phyloP scores from a whole-genome alignment of 1,140 invertebrate genomes.

The Achatina immaculata region DNA sequence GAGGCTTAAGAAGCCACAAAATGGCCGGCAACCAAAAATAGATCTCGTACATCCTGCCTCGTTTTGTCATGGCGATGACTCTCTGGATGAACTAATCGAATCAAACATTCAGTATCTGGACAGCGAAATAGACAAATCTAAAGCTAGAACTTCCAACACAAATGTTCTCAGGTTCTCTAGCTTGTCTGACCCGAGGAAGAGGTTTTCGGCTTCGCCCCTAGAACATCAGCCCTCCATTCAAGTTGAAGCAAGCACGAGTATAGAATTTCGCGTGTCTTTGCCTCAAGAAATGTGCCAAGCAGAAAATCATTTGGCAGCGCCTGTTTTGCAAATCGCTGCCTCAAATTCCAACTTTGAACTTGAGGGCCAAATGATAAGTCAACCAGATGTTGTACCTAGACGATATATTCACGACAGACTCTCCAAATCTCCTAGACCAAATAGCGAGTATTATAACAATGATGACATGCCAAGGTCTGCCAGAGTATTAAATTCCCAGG shows the following conservation, averaged over 20 bases:
- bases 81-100: slow-evolving; percentile 63
- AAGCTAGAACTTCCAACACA: neutral
- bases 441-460: slow-evolving; percentile 42
- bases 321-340: neutral
- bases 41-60: slow-evolving; percentile 3
- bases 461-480: slow-evolving; percentile 61
- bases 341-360: neutral
- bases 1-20: slow-evolving; percentile 15
- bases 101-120: slow-evolving; percentile 65
- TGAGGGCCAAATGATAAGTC: neutral
- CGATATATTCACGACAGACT: slow-evolving; percentile 27
- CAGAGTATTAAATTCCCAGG: slow-evolving; percentile 50
- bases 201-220: neutral
- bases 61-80: slow-evolving; percentile 57
- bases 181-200: slow-evolving; percentile 37
- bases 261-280: slow-evolving; percentile 40
- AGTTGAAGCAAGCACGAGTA: slow-evolving; percentile 1
- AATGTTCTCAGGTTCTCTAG: slow-evolving; percentile 39
- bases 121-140: slow-evolving; percentile 50
- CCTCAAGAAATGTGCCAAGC: neutral
- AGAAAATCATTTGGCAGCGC: neutral
- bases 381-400: slow-evolving; percentile 22
- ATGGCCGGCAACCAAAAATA: neutral
- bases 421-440: slow-evolving; percentile 21
- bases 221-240: neutral